Conservation (phyloP, 2,888 invertebrate genomes). For the Callinectes sapidus region DNA sequence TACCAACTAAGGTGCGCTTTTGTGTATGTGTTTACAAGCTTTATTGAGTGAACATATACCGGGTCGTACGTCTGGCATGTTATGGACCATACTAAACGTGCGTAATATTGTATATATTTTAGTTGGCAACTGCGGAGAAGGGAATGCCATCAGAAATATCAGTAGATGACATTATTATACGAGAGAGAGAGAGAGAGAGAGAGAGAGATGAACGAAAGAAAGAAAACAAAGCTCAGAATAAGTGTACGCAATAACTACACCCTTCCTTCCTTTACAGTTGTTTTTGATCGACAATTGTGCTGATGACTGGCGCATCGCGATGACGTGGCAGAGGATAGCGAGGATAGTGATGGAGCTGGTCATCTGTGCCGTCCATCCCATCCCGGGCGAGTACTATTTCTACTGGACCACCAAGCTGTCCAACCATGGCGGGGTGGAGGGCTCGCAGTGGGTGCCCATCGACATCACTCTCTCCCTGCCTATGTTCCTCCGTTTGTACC, state of each 20-base stretch:
- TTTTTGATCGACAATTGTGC: conserved; percentile 99
- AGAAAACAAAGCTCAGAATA: not conserved
- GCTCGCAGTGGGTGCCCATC: conserved; percentile 85
- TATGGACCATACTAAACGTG: too few relatives aligned
- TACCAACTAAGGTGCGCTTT: too few relatives aligned
- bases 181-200: conserved; percentile 24
- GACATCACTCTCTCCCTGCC: conserved; percentile 98
- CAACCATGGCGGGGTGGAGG: conserved; percentile 84
- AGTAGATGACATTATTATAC: not conserved
- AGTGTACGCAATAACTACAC: not conserved
- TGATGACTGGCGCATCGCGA: conserved; percentile 99
- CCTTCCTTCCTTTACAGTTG: conserved; percentile 82
- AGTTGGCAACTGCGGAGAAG: too few relatives aligned
- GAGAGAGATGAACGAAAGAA: not conserved
- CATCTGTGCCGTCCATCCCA: conserved; percentile 98
- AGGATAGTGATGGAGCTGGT: conserved; percentile 93
- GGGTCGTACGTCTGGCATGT: too few relatives aligned
- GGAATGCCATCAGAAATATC: too few relatives aligned
- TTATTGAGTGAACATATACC: too few relatives aligned
- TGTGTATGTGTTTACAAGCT: too few relatives aligned
- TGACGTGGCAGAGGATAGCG: conserved; percentile 97
- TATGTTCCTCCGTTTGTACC: conserved; percentile 99
- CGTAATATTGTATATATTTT: too few relatives aligned
- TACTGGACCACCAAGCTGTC: conserved; percentile 96
- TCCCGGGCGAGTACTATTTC: conserved; percentile 97